These are phyloP conservation scores for Drosophila mulleri DNA, from an alignment of 2,888 invertebrate species.

Conservation along the genomic window DNA sequence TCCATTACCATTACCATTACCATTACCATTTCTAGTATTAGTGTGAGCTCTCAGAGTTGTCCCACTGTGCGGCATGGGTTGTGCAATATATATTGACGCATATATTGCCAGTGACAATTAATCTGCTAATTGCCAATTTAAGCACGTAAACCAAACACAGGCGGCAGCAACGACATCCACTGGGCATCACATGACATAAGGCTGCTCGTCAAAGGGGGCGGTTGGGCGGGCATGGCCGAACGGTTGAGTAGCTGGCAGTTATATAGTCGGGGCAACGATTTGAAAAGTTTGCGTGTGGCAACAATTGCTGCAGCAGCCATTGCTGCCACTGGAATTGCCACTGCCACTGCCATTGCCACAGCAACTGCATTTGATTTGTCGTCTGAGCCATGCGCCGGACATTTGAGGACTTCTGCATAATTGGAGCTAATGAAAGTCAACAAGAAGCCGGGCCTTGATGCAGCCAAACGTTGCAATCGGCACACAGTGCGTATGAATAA, in stretches of 20 bases:
- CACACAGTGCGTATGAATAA: slow-evolving; percentile 65
- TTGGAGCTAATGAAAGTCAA: slow-evolving; percentile 74
- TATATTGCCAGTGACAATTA: slow-evolving; percentile 80
- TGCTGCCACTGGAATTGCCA: slow-evolving; percentile 21
- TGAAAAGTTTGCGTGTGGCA: slow-evolving; percentile 51
- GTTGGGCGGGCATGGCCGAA: not conserved
- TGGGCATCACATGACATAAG: slow-evolving; percentile 26
- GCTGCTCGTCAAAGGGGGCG: not conserved
- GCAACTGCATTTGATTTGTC: slow-evolving; percentile 66
- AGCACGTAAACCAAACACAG: slow-evolving; percentile 79
- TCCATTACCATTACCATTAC: too few species aligned
- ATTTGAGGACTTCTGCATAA: slow-evolving; percentile 64
- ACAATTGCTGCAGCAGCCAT: slow-evolving; percentile 34
- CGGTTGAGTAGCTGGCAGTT: slow-evolving; percentile 34
- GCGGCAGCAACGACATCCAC: slow-evolving; percentile 42
- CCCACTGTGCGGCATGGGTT: slow-evolving; percentile 47
- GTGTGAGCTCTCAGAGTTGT: not conserved
- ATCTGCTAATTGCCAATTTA: slow-evolving; percentile 81
- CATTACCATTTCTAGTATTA: not conserved
- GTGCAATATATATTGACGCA: slow-evolving; percentile 78
- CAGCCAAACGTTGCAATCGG: slow-evolving; percentile 4
- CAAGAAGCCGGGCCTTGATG: slow-evolving; percentile 26
- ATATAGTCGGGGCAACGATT: slow-evolving; percentile 50
- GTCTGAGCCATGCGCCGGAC: slow-evolving; percentile 61
- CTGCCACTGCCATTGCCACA: slow-evolving; percentile 24